Conservation (phyloP, 1,140 invertebrate genomes). For the Apis laboriosa region DNA sequence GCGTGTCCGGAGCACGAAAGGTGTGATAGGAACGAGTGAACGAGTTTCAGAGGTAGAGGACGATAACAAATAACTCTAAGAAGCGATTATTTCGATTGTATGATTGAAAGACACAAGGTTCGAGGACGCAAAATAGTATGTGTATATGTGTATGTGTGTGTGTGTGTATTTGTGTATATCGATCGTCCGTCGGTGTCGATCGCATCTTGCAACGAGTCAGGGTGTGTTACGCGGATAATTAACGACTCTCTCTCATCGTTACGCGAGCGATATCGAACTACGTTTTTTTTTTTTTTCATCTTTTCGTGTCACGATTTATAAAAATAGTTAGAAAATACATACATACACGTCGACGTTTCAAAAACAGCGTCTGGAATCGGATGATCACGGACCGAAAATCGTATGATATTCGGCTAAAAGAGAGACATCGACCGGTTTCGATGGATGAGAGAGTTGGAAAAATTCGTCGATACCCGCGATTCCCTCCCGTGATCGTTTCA, state of each 20-base stretch:
- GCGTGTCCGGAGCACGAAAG: slow-evolving; percentile 74
- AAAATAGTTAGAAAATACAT: slow-evolving; percentile 31
- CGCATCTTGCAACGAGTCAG: background rate
- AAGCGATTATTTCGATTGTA: slow-evolving; percentile 69
- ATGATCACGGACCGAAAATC: background rate
- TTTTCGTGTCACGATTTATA: slow-evolving; percentile 6
- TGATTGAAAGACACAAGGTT: slow-evolving; percentile 73
- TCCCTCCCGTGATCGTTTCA: background rate
- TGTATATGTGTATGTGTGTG: background rate
- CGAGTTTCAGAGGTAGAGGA: slow-evolving; percentile 36
- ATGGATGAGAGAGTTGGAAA: slow-evolving; percentile 18
- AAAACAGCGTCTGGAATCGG: background rate
- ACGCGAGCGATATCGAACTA: background rate
- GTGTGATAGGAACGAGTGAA: slow-evolving; percentile 36
- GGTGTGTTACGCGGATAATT: background rate
- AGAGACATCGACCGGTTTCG: background rate
- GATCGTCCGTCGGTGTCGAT: background rate
- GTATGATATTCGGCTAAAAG: background rate
- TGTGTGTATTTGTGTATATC: background rate
- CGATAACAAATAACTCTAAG: slow-evolving; percentile 28
- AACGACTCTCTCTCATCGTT: background rate
- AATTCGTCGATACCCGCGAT: slow-evolving; percentile 1
- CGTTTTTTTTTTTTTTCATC: no score
- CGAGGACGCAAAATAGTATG: slow-evolving; percentile 61
- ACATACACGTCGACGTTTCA: background rate